Percentiles rank a stretch among this genome's conserved stretches.
Conservation (phyloP, 2,888 invertebrate species). For the Microplitis manilae region DNA sequence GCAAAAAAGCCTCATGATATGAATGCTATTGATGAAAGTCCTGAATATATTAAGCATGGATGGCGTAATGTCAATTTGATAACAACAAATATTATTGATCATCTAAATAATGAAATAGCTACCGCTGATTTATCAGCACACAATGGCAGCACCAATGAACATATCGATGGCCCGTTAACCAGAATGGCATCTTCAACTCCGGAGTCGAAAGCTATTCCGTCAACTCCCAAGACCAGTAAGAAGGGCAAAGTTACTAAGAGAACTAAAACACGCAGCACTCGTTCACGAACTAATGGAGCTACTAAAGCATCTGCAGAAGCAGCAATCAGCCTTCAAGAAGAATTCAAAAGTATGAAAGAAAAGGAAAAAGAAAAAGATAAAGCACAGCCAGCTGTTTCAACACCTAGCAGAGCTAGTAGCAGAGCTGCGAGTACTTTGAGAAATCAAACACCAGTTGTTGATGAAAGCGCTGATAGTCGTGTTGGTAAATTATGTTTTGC, state of each 20-base stretch:
- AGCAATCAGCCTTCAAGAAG: slow-evolving; percentile 31
- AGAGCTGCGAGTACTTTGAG: slow-evolving; percentile 25
- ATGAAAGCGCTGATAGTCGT: slow-evolving; percentile 52
- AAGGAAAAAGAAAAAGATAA: slow-evolving; percentile 40
- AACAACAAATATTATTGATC: slow-evolving; percentile 55
- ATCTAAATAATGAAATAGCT: slow-evolving; percentile 54
- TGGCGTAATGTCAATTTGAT: slow-evolving; percentile 63
- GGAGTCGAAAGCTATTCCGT: slow-evolving; percentile 67
- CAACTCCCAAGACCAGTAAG: slow-evolving; percentile 74
- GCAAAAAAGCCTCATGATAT: slow-evolving; percentile 50
- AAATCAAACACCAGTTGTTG: slow-evolving; percentile 40
- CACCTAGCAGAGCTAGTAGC: slow-evolving; percentile 41
- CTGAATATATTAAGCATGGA: slow-evolving; percentile 58
- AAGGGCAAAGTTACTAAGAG: slow-evolving; percentile 73
- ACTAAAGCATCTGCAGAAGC: slow-evolving; percentile 42
- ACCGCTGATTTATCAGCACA: slow-evolving; percentile 50
- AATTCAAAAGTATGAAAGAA: slow-evolving; percentile 33
- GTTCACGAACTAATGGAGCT: slow-evolving; percentile 43
- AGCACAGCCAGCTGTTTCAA: slow-evolving; percentile 30
- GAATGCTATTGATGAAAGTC: slow-evolving; percentile 48
- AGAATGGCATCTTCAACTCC: slow-evolving; percentile 64
- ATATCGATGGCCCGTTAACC: slow-evolving; percentile 55
- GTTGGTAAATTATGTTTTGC: slow-evolving; percentile 74
- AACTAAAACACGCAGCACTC: slow-evolving; percentile 61
- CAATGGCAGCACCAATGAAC: slow-evolving; percentile 55